phyloP scores from a whole-genome alignment of 2,888 invertebrate species.

The Meghimatium bilineatum region DNA sequence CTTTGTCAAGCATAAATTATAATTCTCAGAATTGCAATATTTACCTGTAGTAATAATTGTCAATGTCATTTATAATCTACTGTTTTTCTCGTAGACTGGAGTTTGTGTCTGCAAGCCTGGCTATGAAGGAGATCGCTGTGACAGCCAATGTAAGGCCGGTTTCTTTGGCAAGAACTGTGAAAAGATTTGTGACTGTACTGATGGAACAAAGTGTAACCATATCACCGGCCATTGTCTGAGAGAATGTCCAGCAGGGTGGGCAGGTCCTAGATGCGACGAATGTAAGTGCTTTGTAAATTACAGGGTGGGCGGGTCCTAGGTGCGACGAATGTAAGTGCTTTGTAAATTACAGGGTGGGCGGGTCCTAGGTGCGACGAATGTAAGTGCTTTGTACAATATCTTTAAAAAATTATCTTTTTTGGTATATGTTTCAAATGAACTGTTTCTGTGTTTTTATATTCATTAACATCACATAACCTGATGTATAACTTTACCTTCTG shows the following conservation, averaged over 20 bases:
- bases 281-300: slow-evolving; percentile 57
- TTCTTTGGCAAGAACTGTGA: slow-evolving; percentile 71
- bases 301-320: slow-evolving; percentile 72
- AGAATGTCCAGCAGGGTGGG: slow-evolving; percentile 74
- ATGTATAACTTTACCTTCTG: too few species aligned
- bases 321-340: slow-evolving; percentile 70
- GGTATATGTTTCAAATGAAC: neutral
- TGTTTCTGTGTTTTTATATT: too few species aligned
- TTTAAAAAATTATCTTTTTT: neutral
- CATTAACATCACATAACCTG: too few species aligned
- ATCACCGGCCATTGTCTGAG: slow-evolving; percentile 72
- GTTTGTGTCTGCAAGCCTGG: slow-evolving; percentile 82
- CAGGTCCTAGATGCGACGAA: slow-evolving; percentile 72
- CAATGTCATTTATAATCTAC: neutral
- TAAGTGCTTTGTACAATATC: slow-evolving; percentile 56
- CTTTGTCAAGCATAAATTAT: too few species aligned
- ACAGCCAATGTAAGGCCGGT: slow-evolving; percentile 72
- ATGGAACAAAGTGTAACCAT: slow-evolving; percentile 69
- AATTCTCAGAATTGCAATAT: too few species aligned
- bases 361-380: slow-evolving; percentile 73
- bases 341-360: slow-evolving; percentile 62
- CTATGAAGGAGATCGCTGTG: slow-evolving; percentile 77
- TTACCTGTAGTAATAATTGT: too few species aligned
- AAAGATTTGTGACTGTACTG: slow-evolving; percentile 67
- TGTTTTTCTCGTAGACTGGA: slow-evolving; percentile 81